Conservation (phyloP, 2,797 vertebrate species). For the Thunnus albacares region DNA sequence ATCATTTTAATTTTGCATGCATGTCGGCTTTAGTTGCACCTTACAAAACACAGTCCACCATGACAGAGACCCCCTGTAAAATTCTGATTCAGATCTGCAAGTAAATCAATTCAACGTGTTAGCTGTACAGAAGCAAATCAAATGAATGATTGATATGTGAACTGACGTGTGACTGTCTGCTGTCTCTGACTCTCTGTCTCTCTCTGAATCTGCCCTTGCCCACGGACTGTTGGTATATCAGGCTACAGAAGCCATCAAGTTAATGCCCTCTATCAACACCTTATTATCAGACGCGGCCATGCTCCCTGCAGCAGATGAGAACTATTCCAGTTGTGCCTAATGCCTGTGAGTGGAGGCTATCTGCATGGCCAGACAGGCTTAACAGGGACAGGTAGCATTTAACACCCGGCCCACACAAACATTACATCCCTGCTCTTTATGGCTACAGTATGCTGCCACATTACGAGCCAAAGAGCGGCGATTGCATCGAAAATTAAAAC, state of each 20-base stretch:
- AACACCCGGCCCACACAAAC: constrained; percentile 70
- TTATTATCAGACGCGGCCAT: constrained; percentile 79
- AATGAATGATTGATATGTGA: constrained; percentile 69
- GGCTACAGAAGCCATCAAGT: constrained; percentile 70
- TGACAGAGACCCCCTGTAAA: constrained; percentile 49
- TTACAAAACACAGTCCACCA: constrained; percentile 39
- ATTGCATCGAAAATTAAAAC: constrained; percentile 76
- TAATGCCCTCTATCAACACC: constrained; percentile 84
- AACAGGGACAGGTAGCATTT: constrained; percentile 80
- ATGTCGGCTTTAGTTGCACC: constrained; percentile 60
- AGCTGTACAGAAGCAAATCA: constrained; percentile 44
- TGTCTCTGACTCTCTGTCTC: constrained; percentile 37
- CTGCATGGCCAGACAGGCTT: constrained; percentile 78
- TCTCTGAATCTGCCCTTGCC: constrained; percentile 57
- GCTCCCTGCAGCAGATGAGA: constrained; percentile 77
- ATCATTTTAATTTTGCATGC: constrained; percentile 59
- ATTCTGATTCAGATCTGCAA: constrained; percentile 44
- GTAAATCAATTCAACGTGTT: constrained; percentile 58
- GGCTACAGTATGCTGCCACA: constrained; percentile 55
- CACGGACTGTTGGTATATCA: constrained; percentile 77
- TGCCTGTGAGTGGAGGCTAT: constrained; percentile 69
- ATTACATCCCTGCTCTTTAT: constrained; percentile 68
- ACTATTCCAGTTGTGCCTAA: constrained; percentile 69
- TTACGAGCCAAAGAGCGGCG: constrained; percentile 63
- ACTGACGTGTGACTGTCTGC: constrained; percentile 62